A percentile compares a stretch with the other conserved stretches of the same genome.
These are phyloP conservation scores for Betta splendens DNA, from an alignment of 2,797 vertebrate genomes.

Conservation along the genomic window DNA sequence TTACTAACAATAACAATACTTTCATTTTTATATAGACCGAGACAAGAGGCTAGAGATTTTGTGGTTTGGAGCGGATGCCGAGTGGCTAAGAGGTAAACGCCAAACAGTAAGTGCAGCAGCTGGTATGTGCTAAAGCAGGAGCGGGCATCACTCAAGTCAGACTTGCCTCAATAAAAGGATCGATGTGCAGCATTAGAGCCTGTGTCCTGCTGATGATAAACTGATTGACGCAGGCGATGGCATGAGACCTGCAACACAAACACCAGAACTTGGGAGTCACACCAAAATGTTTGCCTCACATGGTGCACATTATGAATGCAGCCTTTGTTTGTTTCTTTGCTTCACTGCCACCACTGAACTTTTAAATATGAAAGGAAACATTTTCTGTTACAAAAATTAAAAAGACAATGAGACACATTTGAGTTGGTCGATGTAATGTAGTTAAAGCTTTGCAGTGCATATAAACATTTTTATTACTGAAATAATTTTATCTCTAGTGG, in stretches of 20 bases:
- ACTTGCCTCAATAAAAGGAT: constrained; percentile 94
- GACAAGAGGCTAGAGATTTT: neutral
- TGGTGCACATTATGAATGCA: constrained; percentile 41
- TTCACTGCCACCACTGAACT: neutral
- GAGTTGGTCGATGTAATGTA: neutral
- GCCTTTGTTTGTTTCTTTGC: constrained; percentile 29
- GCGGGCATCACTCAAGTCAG: neutral
- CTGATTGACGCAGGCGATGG: constrained; percentile 97
- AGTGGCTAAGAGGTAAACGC: neutral
- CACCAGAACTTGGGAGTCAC: constrained; percentile 25
- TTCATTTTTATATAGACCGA: neutral
- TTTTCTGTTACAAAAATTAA: constrained; percentile 1
- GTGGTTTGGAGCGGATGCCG: neutral
- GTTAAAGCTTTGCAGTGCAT: no score
- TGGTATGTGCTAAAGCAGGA: neutral
- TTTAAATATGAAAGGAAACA: constrained; percentile 7
- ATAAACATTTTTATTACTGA: neutral
- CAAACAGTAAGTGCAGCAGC: constrained; percentile 4
- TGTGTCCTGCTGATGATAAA: constrained; percentile 98
- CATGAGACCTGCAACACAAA: constrained; percentile 88
- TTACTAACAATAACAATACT: neutral
- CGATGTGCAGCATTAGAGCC: constrained; percentile 97
- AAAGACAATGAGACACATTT: neutral
- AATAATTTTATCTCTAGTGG: neutral
- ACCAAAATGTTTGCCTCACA: constrained; percentile 39